These are phyloP conservation scores for Cistogaster globosa DNA, from an alignment of 2,888 invertebrate species.

Conservation along the genomic window DNA sequence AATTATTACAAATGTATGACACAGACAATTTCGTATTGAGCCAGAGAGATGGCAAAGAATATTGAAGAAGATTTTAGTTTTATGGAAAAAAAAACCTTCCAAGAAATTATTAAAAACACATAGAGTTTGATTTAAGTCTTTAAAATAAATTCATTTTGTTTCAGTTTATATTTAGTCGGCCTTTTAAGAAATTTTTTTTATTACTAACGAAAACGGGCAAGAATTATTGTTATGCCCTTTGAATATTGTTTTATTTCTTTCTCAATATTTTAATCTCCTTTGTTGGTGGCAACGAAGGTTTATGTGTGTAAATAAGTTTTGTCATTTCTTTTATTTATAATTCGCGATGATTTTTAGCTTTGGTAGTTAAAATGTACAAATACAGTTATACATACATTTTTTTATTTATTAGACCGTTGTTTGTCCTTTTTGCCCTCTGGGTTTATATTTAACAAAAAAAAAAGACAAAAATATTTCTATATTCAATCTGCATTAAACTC, in stretches of 20 bases:
- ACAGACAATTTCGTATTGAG: slow-evolving; percentile 22
- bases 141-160: slow-evolving; percentile 15
- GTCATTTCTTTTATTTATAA: too few relatives aligned
- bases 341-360: too few relatives aligned
- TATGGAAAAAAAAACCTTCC: slow-evolving; percentile 16
- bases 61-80: slow-evolving; percentile 32
- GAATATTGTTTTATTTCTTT: not conserved
- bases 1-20: slow-evolving; percentile 54
- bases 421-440: too few relatives aligned
- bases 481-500: too few relatives aligned
- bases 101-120: slow-evolving; percentile 50
- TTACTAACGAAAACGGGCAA: not conserved
- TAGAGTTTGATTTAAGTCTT: slow-evolving; percentile 36
- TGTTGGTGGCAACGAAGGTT: too few relatives aligned
- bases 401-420: too few relatives aligned
- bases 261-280: too few relatives aligned
- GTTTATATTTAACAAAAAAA: too few relatives aligned
- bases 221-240: not conserved
- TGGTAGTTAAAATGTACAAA: too few relatives aligned
- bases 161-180: not conserved
- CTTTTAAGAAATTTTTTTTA: slow-evolving; percentile 3
- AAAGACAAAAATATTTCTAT: too few relatives aligned
- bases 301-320: too few relatives aligned
- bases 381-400: too few relatives aligned
- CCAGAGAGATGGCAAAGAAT: slow-evolving; percentile 23